Percentiles rank a stretch among this genome's conserved stretches.
phyloP scores from a whole-genome alignment of 2,113 vertebrate species.

The Pterophyllum scalare region DNA sequence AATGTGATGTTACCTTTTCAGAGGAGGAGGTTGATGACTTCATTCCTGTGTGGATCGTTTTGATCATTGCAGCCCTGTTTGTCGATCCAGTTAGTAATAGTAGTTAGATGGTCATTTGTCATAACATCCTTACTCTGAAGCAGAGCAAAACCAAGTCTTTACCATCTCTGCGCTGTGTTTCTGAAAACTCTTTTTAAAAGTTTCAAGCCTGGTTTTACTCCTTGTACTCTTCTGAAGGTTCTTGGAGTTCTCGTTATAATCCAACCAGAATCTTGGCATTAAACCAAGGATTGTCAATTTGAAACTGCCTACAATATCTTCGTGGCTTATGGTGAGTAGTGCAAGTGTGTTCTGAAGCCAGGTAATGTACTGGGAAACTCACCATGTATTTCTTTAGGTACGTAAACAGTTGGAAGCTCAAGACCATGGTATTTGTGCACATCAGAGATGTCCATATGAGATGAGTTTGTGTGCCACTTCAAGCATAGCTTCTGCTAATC shows the following conservation, averaged over 20 bases:
- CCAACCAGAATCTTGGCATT: not conserved
- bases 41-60: not conserved
- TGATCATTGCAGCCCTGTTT: not conserved
- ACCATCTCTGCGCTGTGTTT: not conserved
- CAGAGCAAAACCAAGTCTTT: not conserved
- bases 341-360: not conserved
- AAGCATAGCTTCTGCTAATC: conserved; percentile 27
- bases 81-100: not conserved
- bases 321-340: not conserved
- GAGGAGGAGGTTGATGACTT: not conserved
- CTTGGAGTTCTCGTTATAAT: not conserved
- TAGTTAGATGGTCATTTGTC: fast-evolving
- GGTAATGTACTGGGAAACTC: not conserved
- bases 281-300: conserved; percentile 27
- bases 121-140: not conserved
- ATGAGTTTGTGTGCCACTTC: conserved; percentile 18
- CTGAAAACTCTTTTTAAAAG: not conserved
- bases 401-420: conserved; percentile 2
- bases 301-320: conserved; percentile 14
- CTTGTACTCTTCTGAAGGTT: not conserved
- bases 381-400: not conserved
- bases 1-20: not conserved
- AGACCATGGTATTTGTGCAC: fast-evolving
- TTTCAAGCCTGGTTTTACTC: not conserved
- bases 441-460: not conserved